phyloP scores from a whole-genome alignment of 53 echinoderm and acorn worm genomes.

The Zoroaster sp. region DNA sequence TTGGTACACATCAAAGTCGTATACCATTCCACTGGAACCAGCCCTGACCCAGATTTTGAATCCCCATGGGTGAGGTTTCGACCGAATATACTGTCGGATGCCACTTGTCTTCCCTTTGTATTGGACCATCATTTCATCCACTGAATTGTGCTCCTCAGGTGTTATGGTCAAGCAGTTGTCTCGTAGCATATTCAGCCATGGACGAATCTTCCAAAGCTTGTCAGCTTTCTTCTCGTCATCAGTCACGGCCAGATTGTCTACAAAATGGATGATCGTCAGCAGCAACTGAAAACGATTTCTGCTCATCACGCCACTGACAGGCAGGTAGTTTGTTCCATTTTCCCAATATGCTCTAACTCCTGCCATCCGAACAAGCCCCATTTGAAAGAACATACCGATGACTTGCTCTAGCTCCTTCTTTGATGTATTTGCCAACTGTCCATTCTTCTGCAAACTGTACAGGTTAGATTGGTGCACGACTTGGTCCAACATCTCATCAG shows the following conservation, averaged over 20 bases:
- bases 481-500: slow-evolving; percentile 2
- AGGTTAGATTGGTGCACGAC: slow-evolving; percentile 32
- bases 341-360: slow-evolving; percentile 52
- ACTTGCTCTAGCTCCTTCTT: slow-evolving; percentile 44
- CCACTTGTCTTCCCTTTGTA: slow-evolving; percentile 26
- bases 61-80: slow-evolving; percentile 54
- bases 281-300: slow-evolving; percentile 40
- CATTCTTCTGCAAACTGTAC: slow-evolving; percentile 29
- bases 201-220: slow-evolving; percentile 58
- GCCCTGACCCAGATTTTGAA: slow-evolving; percentile 55
- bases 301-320: slow-evolving; percentile 45
- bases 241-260: slow-evolving; percentile 19
- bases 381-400: slow-evolving; percentile 29
- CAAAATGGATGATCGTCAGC: slow-evolving; percentile 24
- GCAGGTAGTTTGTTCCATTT: not conserved
- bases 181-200: slow-evolving; percentile 20
- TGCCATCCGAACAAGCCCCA: slow-evolving; percentile 57
- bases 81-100: slow-evolving; percentile 12
- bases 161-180: slow-evolving; percentile 12
- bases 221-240: slow-evolving; percentile 27
- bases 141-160: no score
- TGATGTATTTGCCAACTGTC: not conserved
- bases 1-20: slow-evolving; percentile 54
- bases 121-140: no score
- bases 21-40: not conserved